Conservation (phyloP, 1,140 invertebrate species). For the Drosophila kurseongensis region DNA sequence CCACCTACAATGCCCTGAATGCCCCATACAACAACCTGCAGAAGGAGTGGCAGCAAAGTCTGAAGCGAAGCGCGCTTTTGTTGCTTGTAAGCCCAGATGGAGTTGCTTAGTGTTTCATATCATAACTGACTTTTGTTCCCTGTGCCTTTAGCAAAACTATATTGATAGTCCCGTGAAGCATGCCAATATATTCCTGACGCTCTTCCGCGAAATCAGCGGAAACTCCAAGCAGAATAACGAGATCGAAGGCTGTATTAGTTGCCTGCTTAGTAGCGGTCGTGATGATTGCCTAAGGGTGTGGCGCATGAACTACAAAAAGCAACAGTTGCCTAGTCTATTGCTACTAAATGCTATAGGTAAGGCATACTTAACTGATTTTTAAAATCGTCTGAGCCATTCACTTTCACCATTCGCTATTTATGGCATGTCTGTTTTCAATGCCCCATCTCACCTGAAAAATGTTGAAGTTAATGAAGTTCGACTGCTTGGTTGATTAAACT, state of each 20-base stretch:
- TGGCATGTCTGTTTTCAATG: too few relatives aligned
- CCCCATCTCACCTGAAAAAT: too few relatives aligned
- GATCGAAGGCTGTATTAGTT: conserved; percentile 81
- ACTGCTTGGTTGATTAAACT: too few relatives aligned
- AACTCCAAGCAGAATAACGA: conserved; percentile 44
- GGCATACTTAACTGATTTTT: neutral
- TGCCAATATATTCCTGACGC: conserved; percentile 70
- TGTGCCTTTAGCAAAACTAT: conserved; percentile 55
- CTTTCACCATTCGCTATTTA: too few relatives aligned
- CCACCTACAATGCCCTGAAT: conserved; percentile 84
- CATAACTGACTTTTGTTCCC: neutral
- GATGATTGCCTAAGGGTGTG: conserved; percentile 86
- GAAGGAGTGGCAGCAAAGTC: conserved; percentile 77
- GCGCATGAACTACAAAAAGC: conserved; percentile 86
- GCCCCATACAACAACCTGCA: conserved; percentile 71
- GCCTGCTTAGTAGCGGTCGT: conserved; percentile 84
- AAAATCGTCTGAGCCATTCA: too few relatives aligned
- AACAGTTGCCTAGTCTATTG: conserved; percentile 80
- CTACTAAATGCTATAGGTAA: conserved; percentile 67
- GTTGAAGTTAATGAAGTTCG: too few relatives aligned
- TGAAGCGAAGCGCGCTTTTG: conserved; percentile 82
- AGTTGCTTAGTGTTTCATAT: fast-evolving
- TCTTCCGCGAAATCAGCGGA: conserved; percentile 59
- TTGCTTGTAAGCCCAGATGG: conserved; percentile 56
- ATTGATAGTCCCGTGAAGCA: conserved; percentile 68